Conservation (phyloP, 2,113 vertebrate species). For the Pipra filicauda region DNA sequence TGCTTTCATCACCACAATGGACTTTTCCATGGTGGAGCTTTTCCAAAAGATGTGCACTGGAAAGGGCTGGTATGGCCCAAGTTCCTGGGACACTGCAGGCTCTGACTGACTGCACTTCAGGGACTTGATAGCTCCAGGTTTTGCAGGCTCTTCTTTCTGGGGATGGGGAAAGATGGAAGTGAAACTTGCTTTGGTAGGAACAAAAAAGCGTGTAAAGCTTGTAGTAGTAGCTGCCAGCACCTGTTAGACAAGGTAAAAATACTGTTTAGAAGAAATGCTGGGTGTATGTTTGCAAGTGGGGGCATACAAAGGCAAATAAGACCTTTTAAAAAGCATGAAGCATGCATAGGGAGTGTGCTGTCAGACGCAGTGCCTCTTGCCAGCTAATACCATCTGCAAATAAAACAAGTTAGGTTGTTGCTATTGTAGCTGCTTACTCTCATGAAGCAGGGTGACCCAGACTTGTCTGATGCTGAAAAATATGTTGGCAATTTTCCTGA, state of each 20-base stretch:
- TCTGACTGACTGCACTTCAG: neutral
- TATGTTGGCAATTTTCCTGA: neutral
- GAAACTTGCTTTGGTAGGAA: neutral
- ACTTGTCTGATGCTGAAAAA: neutral
- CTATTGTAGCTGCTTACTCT: conserved; percentile 14
- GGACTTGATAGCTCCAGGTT: neutral
- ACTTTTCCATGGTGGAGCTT: neutral
- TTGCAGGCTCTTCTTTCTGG: neutral
- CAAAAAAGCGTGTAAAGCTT: neutral
- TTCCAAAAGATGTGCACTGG: neutral
- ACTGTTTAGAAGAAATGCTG: neutral
- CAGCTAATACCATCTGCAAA: neutral
- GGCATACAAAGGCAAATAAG: neutral
- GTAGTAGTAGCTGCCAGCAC: neutral
- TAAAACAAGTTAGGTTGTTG: conserved; percentile 21
- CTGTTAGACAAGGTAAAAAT: neutral
- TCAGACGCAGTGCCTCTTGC: neutral
- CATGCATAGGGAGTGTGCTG: neutral
- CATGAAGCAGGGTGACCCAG: neutral
- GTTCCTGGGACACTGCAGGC: neutral
- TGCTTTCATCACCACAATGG: neutral
- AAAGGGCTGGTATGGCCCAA: neutral
- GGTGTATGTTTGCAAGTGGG: neutral
- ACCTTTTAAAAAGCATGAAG: neutral
- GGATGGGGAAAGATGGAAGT: neutral